Base-by-base conservation (phyloP, 2,888 invertebrate genomes). In the Hymenopus coronatus region DNA sequence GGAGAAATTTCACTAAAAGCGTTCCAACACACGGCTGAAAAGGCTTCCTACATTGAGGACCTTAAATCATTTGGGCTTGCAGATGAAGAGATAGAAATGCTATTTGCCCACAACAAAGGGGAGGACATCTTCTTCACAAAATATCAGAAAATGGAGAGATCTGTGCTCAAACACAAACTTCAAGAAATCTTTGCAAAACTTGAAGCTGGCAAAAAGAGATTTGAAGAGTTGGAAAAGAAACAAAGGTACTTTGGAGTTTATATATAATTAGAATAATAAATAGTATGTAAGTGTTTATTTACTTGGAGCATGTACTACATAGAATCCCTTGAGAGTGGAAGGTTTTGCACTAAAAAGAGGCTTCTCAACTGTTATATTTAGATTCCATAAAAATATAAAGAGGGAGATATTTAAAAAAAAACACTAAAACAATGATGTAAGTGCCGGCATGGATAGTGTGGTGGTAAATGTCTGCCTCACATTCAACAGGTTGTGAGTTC, bases 51-150 rank as follows among this genome's bases (percentile, higher is more conserved):
- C 91, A 91, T 93, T 83, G 94, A 94, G 92, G 92, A 92, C 91
- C 91, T 95, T 87, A 94, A 94, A 91, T 93, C 93, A 87, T 93
- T 93, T 83, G 95, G 94, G 70, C 92, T 95, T 8, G 93, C 93
- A 7, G 92, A 93, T 87, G 94, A 94, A 8, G 95, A 95, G 92
- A 93, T 95, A 28, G 93, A 94, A 91, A 90, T 95, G n/a, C 94
- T 94, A 87, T 92, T 93, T 83, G 94, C 94, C 87, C 93, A 93
- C 91, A 93, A 94, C 91, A 93, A 93, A 33, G 94, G 94, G 12
- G 90, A 92, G 46, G 92, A 92, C 83, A 92, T 92, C 88, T 90
- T 92, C 81, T 89, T 88, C 91, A 88, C 91, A 91, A 88, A 91
- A 91, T 88, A 93, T 91, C 92, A 91, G 90, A 92, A 92, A 90